phyloP scores from a whole-genome alignment of 2,113 vertebrate species.

The Ranitomeya variabilis region DNA sequence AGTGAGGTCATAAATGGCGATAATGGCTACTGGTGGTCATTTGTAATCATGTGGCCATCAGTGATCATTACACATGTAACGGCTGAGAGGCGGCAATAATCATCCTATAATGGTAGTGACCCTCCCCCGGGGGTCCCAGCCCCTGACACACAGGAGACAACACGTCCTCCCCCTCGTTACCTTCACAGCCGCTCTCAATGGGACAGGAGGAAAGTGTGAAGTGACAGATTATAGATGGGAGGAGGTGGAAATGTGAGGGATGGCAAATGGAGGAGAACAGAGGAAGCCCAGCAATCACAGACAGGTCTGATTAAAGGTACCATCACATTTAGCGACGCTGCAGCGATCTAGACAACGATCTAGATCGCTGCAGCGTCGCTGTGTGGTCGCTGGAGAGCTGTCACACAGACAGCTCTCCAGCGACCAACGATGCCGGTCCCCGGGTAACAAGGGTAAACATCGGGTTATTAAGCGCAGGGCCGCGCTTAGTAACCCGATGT shows the following conservation, averaged over 20 bases:
- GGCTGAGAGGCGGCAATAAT: not conserved
- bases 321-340: too few species aligned
- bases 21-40: not conserved
- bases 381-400: too few species aligned
- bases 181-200: slow-evolving; percentile 8
- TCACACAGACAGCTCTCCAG: too few species aligned
- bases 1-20: not conserved
- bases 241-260: not conserved
- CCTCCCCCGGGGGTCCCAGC: not conserved
- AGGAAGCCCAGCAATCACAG: not conserved
- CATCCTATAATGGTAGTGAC: not conserved
- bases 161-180: slow-evolving; percentile 20
- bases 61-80: not conserved
- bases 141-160: not conserved
- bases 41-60: not conserved
- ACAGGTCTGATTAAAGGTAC: not conserved
- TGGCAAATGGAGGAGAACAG: not conserved
- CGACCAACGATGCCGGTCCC: too few species aligned
- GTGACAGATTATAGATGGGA: not conserved
- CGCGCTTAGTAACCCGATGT: too few species aligned
- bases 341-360: too few species aligned
- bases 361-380: too few species aligned
- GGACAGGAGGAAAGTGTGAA: slow-evolving; percentile 45
- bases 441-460: too few species aligned
- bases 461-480: too few species aligned